Base-by-base conservation (phyloP, 2,888 invertebrate genomes). In the Salpingus planirostris region DNA sequence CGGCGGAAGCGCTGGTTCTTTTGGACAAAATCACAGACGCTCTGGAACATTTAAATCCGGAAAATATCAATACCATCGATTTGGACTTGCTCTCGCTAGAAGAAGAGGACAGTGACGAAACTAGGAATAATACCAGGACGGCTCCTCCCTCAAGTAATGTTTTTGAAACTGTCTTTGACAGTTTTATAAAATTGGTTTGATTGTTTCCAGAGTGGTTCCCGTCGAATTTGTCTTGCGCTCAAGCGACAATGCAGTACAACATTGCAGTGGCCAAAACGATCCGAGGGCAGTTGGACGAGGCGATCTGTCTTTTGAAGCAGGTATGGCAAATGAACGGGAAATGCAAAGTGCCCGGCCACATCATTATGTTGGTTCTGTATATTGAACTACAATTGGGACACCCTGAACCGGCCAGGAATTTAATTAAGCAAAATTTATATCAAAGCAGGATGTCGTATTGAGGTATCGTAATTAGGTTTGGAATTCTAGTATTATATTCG, bases 21-120 rank as follows among this genome's bases (percentile, higher is more conserved):
- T 66, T 88, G 56, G 87, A 92, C 56, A 76, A 79, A 64, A 78
- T 89, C 43, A 68, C 76, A 1, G 90, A 92, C 61, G 92, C 92
- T 1, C 72, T 89, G 7, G 78, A 84, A 34, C 81, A 88, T 63
- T 68, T 95, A 28, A 85, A 89, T 50, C 83, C 81, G 2, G 79
- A 81, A 28, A 76, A 78, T 61, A 74, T 86, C 14, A 68, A 67
- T 32, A 70, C 76, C 46, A 57, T 78, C 27, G 58, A 56, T 38
- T 65, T 68, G 30, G 62, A 62, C 31, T n/a, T n/a, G n/a, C n/a
- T n/a, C n/a, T n/a, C n/a, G n/a, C n/a, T n/a, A n/a, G n/a, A n/a
- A n/a, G n/a, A n/a, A n/a, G n/a, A n/a, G n/a, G 65, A 67, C 27
- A 66, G 68, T 46, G 55, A 62, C 15, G 67, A 68, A 8, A 64